These are phyloP conservation scores for Vanessa cardui DNA, from an alignment of 2,888 invertebrate species.

Conservation along the genomic window DNA sequence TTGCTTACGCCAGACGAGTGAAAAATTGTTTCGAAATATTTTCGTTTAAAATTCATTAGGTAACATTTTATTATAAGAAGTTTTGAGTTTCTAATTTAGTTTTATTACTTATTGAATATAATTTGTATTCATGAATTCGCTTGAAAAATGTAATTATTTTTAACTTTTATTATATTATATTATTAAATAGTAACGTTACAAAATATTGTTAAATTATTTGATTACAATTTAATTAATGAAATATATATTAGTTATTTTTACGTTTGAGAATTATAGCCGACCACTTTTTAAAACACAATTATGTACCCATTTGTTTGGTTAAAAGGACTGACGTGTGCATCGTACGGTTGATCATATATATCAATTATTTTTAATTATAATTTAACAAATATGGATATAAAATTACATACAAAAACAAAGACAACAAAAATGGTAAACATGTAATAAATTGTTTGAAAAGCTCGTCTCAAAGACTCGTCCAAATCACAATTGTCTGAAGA, in stretches of 20 bases:
- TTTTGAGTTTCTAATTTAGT: neutral
- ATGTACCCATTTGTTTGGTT: no score
- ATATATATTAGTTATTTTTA: no score
- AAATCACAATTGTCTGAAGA: slow-evolving; percentile 60
- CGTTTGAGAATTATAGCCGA: no score
- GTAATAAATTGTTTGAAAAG: slow-evolving; percentile 35
- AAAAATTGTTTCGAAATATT: slow-evolving; percentile 24
- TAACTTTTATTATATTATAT: no score
- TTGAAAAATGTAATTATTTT: no score
- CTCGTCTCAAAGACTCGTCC: slow-evolving; percentile 37
- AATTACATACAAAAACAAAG: neutral
- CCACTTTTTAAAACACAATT: no score
- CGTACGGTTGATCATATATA: neutral
- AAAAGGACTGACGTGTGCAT: no score
- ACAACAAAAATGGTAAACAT: slow-evolving; percentile 17
- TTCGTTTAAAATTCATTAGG: slow-evolving; percentile 3
- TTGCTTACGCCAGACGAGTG: slow-evolving; percentile 7
- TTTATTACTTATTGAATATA: neutral
- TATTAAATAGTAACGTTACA: no score
- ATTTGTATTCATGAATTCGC: no score
- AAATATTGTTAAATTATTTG: no score
- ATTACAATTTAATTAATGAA: no score
- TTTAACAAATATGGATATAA: neutral
- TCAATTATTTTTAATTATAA: neutral
- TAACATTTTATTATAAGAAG: neutral